Evolutionary conservation across 2,888 invertebrate genomes (phyloP).

Genomic region (Agonopterix alstromeriana): DNA sequence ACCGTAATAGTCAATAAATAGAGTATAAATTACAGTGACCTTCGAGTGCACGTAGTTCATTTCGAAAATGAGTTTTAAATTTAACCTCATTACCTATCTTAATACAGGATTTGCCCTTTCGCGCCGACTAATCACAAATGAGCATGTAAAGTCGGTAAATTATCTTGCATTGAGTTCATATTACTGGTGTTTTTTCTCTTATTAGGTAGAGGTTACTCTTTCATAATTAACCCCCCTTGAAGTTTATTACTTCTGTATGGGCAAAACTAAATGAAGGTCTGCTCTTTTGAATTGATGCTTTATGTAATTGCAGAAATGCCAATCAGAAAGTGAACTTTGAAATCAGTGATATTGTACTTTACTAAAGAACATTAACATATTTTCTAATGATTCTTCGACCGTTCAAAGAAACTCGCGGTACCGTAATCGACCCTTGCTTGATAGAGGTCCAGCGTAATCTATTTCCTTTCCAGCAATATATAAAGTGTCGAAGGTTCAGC

Average conservation of each 20-base stretch:
- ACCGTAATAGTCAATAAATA: constrained; percentile 44
- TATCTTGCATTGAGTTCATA: constrained; percentile 72
- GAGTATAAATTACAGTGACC: constrained; percentile 43
- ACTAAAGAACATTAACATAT: too few relatives aligned
- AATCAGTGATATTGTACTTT: too few relatives aligned
- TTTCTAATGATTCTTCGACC: too few relatives aligned
- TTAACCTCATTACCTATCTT: constrained; percentile 78
- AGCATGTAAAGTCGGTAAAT: constrained; percentile 75
- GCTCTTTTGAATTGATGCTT: constrained; percentile 44
- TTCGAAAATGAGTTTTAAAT: constrained; percentile 40
- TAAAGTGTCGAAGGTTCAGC: constrained; percentile 68
- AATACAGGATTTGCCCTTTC: constrained; percentile 77
- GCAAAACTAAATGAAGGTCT: constrained; percentile 52
- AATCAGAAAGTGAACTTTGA: constrained; percentile 17
- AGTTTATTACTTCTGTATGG: constrained; percentile 71
- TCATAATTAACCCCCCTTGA: constrained; percentile 75
- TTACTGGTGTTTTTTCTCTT: constrained; percentile 62
- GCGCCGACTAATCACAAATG: constrained; percentile 76
- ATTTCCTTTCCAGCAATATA: constrained; percentile 50
- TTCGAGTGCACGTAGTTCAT: constrained; percentile 30
- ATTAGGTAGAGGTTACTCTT: constrained; percentile 59
- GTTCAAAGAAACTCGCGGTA: too few relatives aligned
- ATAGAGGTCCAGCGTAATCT: constrained; percentile 33
- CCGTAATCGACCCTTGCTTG: background rate
- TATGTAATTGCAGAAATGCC: constrained; percentile 26